A percentile compares a stretch with the other conserved stretches of the same genome.
phyloP scores from a whole-genome alignment of 2,113 vertebrate species.

The Vidua macroura region DNA sequence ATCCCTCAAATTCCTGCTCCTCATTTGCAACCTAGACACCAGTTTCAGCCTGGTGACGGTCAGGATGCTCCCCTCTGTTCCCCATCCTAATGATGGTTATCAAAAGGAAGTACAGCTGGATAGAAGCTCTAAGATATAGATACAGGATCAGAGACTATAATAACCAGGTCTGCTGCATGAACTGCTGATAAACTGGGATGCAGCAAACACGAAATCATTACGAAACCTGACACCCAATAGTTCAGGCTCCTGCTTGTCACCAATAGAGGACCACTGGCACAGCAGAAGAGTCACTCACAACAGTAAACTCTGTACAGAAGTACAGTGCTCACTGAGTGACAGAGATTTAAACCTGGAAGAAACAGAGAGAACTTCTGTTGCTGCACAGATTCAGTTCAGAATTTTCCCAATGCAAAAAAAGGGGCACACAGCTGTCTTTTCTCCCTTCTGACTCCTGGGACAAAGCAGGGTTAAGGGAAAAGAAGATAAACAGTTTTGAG shows the following conservation, averaged over 20 bases:
- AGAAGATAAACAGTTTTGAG: not conserved
- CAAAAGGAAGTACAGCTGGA: not conserved
- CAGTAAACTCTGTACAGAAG: not conserved
- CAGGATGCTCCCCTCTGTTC: not conserved
- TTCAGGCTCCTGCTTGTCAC: not conserved
- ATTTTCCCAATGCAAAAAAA: not conserved
- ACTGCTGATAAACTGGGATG: not conserved
- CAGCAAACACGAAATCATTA: not conserved
- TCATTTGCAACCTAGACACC: not conserved
- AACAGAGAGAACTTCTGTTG: not conserved
- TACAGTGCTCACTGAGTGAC: not conserved
- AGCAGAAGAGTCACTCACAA: not conserved
- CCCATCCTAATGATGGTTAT: not conserved
- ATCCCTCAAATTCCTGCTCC: not conserved
- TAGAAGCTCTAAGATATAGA: not conserved
- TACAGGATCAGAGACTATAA: not conserved
- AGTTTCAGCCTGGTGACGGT: not conserved
- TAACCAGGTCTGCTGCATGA: not conserved
- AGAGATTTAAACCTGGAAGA: not conserved
- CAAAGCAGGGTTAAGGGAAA: not conserved
- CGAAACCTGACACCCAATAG: not conserved
- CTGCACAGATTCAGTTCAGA: fast-evolving
- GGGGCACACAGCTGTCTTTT: not conserved
- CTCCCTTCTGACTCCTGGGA: not conserved
- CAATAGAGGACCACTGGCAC: not conserved